Conservation (phyloP, 2,113 vertebrate species). For the Lepus americanus region DNA sequence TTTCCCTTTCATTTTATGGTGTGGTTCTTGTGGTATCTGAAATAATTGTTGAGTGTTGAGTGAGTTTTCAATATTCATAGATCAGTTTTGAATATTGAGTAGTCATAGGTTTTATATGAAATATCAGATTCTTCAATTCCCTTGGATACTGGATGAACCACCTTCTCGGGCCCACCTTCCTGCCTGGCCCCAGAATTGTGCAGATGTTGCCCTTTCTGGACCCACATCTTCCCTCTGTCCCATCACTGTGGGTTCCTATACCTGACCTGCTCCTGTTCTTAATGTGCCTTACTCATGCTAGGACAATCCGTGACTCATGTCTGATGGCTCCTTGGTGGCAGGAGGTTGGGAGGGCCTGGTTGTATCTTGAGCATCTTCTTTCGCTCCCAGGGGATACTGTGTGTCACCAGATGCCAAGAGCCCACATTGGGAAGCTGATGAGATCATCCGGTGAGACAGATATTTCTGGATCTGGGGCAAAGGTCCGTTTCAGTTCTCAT, state of each 20-base stretch:
- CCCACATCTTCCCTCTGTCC: neutral
- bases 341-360: neutral
- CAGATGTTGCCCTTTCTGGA: neutral
- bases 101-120: neutral
- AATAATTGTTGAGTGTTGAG: neutral
- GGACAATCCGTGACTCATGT: neutral
- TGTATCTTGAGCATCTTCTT: neutral
- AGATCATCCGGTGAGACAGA: neutral
- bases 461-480: conserved; percentile 21
- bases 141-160: neutral
- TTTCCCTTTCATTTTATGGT: neutral
- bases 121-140: neutral
- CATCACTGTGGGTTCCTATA: neutral
- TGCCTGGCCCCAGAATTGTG: too few relatives aligned
- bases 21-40: neutral
- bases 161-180: neutral
- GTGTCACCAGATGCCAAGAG: neutral
- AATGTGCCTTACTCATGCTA: neutral
- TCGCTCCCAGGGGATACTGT: too few relatives aligned
- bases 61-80: neutral
- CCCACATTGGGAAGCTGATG: neutral
- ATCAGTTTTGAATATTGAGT: neutral
- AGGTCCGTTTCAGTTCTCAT: neutral
- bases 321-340: neutral
- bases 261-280: neutral